Base-by-base conservation (phyloP, 2,113 vertebrate genomes). In the Corythornis vintsioides region DNA sequence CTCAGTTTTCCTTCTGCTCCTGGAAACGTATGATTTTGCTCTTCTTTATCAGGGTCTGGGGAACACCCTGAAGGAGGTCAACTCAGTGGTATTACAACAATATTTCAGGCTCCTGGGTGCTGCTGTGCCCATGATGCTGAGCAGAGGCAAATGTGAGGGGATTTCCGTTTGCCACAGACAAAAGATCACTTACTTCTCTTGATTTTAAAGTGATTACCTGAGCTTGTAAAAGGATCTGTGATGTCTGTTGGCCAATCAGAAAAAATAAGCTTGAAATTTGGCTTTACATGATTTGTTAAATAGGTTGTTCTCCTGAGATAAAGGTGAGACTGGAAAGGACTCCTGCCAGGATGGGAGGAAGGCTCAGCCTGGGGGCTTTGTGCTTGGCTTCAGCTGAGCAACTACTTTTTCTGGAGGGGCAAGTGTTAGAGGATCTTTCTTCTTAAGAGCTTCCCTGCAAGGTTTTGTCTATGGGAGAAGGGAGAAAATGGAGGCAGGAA, bases 151-250 rank as follows among this genome's bases (percentile, higher is more conserved):
- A 0, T 26, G 38, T 33, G 56, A 77, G 96, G 95, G 96, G 92
- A 90, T 95, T 97, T 97, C 92, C 92, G 80, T 74, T 75, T 88
- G 76, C 89, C 65, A 63, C 83, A 77, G 59, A 71, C 72, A 81
- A 86, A 87, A 64, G 89, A 73, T 91, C 76, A 10, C 64, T 88
- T 88, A 40, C 66, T 10, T 90, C 11, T 55, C 72, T 61, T 56
- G 64, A 60, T 18, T 90, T 83, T 1, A 60, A 26, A 69, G 43
- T 0, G 0, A 25, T 67, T 89, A 14, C 70, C 52, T 18, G 29
- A 88, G 70, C 91, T 92, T 88, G 0, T 91, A 50, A 50, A 89
- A 83, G 52, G 33, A 63, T 43, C 17, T 69, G 45, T 87, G 73
- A 26, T 92, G 71, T 83, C 60, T 40, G 0, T 50, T 78, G 61